Evolutionary conservation across 2,797 vertebrate genomes (phyloP).

Genomic region (Babyrousa celebensis): DNA sequence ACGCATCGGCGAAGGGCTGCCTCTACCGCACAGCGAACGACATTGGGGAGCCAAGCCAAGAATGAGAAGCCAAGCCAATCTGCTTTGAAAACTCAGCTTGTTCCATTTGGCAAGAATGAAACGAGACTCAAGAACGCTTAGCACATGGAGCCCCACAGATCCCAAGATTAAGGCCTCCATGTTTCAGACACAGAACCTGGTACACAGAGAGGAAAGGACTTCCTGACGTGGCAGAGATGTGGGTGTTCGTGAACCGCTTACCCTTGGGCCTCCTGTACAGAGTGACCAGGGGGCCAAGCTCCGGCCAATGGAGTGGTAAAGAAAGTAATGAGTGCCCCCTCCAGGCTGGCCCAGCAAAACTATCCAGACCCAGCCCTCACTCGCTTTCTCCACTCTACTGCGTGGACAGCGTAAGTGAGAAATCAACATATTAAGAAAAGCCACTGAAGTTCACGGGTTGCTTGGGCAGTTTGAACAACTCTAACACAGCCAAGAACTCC

Average conservation of each 20-base stretch:
- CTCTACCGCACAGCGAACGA: background rate
- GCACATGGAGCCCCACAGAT: background rate
- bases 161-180: background rate
- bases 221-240: background rate
- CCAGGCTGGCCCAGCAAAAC: background rate
- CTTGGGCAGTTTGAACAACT: background rate
- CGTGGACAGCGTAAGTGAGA: background rate
- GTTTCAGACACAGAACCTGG: background rate
- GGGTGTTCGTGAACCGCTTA: background rate
- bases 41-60: background rate
- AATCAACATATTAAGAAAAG: background rate
- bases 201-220: background rate
- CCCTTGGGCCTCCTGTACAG: background rate
- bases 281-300: background rate
- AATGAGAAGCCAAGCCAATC: background rate
- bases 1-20: slow-evolving; percentile 68
- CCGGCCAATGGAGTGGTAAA: background rate
- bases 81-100: background rate
- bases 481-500: background rate
- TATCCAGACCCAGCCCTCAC: background rate
- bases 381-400: background rate
- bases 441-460: background rate
- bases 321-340: background rate
- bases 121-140: background rate
- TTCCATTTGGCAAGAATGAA: background rate